Evolutionary conservation across 2,797 vertebrate genomes (phyloP).

Genomic region (Odontamblyopus rebecca): DNA sequence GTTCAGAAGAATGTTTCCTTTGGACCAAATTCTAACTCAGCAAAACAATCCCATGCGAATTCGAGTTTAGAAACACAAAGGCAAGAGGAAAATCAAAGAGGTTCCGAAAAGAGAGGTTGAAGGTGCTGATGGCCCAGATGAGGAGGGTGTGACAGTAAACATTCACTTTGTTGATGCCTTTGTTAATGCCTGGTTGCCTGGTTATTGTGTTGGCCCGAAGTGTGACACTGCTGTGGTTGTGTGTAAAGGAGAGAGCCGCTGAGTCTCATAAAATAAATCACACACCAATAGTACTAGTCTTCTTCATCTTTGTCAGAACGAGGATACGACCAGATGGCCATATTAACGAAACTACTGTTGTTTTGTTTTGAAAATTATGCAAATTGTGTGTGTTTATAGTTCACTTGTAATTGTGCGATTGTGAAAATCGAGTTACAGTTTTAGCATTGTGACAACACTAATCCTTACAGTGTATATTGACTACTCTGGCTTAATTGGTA

Average conservation of each 20-base stretch:
- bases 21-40: no score
- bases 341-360: no score
- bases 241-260: slow-evolving; percentile 59
- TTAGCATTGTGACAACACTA: background rate
- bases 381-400: no score
- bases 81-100: background rate
- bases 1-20: no score
- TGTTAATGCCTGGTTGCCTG: slow-evolving; percentile 56
- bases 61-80: background rate
- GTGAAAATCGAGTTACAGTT: background rate
- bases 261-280: slow-evolving; percentile 32
- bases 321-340: no score
- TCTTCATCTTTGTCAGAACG: no score
- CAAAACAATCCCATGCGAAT: background rate
- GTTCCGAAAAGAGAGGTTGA: slow-evolving; percentile 34
- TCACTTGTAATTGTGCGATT: no score
- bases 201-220: slow-evolving; percentile 67
- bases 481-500: background rate
- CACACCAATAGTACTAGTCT: no score
- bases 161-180: slow-evolving; percentile 70
- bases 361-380: no score
- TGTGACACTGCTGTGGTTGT: slow-evolving; percentile 52
- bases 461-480: background rate
- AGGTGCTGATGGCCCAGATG: background rate
- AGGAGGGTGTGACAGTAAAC: slow-evolving; percentile 46